Conservation (phyloP, 2,113 vertebrate species). For the Cochlearius cochlearius region DNA sequence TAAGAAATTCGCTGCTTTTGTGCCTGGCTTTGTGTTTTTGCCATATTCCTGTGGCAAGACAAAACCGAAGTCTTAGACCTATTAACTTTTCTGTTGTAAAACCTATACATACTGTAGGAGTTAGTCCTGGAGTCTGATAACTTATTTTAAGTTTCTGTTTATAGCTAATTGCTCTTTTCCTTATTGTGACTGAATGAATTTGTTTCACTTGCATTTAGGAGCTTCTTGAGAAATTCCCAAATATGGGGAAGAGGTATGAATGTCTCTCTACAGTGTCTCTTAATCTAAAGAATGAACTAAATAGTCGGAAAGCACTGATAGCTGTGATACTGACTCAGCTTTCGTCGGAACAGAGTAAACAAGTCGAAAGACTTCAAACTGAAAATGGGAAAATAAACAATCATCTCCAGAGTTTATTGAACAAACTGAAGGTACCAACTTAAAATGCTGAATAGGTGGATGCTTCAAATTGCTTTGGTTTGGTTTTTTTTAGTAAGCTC, state of each 20-base stretch:
- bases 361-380: constrained; percentile 59
- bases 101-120: neutral
- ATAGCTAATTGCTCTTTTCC: neutral
- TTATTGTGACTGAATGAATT: neutral
- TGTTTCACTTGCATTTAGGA: constrained; percentile 60
- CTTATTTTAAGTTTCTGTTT: neutral
- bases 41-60: neutral
- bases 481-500: neutral
- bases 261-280: constrained; percentile 48
- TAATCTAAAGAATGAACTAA: constrained; percentile 57
- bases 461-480: neutral
- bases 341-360: neutral
- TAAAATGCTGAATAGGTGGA: neutral
- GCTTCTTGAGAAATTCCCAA: constrained; percentile 66
- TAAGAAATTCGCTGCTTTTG: neutral
- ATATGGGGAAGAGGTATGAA: constrained; percentile 38
- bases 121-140: neutral
- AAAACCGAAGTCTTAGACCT: neutral
- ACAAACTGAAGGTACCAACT: constrained; percentile 73
- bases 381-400: constrained; percentile 49
- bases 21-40: neutral
- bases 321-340: constrained; percentile 35
- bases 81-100: neutral
- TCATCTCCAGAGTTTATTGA: constrained; percentile 63
- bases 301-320: constrained; percentile 52